Evolutionary conservation across 1,140 invertebrate genomes (phyloP).

Genomic region (Lepidurus couesii): DNA sequence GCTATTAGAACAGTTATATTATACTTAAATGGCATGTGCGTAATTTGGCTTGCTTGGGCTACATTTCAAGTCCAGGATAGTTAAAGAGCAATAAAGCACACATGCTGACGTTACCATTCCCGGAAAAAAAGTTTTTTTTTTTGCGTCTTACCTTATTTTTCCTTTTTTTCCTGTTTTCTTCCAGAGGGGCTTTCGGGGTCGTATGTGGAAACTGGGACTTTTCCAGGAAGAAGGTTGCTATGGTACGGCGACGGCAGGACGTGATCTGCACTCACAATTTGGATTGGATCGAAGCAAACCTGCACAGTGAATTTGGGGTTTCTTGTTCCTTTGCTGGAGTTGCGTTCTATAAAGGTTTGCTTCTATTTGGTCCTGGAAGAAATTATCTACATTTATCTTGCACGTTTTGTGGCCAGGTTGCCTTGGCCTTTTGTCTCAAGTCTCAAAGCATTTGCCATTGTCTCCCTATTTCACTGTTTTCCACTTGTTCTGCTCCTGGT

Average conservation of each 20-base stretch:
- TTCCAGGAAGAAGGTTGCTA: slow-evolving; percentile 10
- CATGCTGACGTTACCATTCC: background rate
- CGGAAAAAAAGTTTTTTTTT: background rate
- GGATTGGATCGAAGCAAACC: slow-evolving; percentile 7
- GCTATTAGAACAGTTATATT: no score
- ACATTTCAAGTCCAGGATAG: background rate
- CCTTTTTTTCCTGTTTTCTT: background rate
- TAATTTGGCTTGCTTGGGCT: background rate
- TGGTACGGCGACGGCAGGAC: background rate
- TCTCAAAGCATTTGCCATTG: background rate
- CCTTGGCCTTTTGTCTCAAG: background rate
- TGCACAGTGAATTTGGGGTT: slow-evolving; percentile 10
- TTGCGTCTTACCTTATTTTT: background rate
- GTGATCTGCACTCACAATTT: slow-evolving; percentile 12
- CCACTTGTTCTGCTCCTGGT: background rate
- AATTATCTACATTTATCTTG: slow-evolving; percentile 16
- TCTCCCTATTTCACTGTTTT: background rate
- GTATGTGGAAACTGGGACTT: background rate
- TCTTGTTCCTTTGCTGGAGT: background rate
- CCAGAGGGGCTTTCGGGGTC: background rate
- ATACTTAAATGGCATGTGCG: no score
- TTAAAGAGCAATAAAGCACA: background rate
- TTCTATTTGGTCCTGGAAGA: background rate
- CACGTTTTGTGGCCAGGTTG: background rate
- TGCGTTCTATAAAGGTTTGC: background rate